Evolutionary conservation across 2,797 vertebrate genomes (phyloP), one percentile per base, ranked within the genome.

Genomic region (Neomorphus geoffroyi): DNA sequence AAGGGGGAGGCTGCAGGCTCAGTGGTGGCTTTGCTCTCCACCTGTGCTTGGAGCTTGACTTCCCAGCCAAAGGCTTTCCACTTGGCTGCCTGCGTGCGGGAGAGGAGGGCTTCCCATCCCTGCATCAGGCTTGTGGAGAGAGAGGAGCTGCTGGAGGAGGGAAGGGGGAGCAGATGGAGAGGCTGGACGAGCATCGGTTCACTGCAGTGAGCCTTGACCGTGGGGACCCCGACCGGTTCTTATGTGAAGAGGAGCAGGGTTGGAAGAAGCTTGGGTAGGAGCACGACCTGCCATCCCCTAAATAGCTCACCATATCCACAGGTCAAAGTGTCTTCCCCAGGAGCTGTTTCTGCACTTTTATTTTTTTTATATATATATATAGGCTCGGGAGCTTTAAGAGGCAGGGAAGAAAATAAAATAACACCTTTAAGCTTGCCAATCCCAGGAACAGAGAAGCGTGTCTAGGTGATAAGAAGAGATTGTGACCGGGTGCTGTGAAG

Each of bases 401-500:
- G 60, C 48, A 21, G 32, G 80, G 77, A 70, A 60, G 85, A 37
- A 85, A 88, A 88, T 66, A 58, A 82, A 95, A 66, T 69, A 50
- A 9, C 48, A 75, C 58, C 66, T 80, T 80, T 56, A 69, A 89
- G 87, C 69, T 53, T 61, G 80, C 78, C 4, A 50, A 89, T 91
- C 93, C 61, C 16, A 56, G 94, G 90, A 85, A 94, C 87, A 39
- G 91, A 84, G 80, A 88, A 97, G 91, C 90, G 10, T 96, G 96
- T 96, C 95, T 73, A 10, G 46, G 65, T 16, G 90, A 96, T 97
- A 96, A 97, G 96, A 85, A 84, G 93, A 92, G 92, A 97, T 94
- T 94, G 96, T 85, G 93, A 72, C 86, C 57, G 84, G 94, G 93
- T 87, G 96, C 97, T 97, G 95, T 96, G 97, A 97, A 97, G 96